Evolutionary conservation across 2,113 vertebrate genomes (phyloP).

Genomic region (Paracanthobrama guichenoti): DNA sequence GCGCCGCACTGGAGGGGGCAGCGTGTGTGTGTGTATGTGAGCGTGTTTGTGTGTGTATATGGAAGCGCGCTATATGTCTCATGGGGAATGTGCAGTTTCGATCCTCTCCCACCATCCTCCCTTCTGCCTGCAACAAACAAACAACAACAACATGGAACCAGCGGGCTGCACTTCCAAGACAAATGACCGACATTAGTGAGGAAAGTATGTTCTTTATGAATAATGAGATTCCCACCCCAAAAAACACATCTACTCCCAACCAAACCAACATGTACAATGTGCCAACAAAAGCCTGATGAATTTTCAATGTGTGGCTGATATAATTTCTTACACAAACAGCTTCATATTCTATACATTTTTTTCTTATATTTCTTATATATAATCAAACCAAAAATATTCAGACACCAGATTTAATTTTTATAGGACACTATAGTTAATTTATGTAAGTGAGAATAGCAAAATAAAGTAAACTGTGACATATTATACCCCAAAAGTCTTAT

Average conservation of each 20-base stretch:
- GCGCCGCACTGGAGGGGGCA: conserved; percentile 40
- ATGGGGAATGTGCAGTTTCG: conserved; percentile 62
- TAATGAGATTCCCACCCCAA: conserved; percentile 40
- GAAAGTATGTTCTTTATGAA: conserved; percentile 44
- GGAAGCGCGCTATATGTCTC: conserved; percentile 53
- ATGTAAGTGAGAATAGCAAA: no score
- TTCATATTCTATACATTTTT: neutral
- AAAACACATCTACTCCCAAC: conserved; percentile 28
- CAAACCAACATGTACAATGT: conserved; percentile 7
- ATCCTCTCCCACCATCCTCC: conserved; percentile 50
- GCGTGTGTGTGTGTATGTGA: neutral
- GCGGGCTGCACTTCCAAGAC: conserved; percentile 59
- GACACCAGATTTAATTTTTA: no score
- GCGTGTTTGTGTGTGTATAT: conserved; percentile 41
- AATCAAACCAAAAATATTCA: no score
- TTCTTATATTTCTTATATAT: neutral
- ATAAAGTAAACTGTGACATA: no score
- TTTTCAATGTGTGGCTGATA: neutral
- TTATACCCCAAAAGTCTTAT: no score
- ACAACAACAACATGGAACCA: conserved; percentile 72
- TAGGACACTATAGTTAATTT: no score
- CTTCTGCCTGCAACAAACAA: conserved; percentile 69
- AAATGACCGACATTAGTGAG: conserved; percentile 63
- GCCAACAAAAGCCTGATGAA: neutral
- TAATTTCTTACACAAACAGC: neutral